phyloP scores from a whole-genome alignment of 1,140 invertebrate species.

The Stegodyphus mimosarum region DNA sequence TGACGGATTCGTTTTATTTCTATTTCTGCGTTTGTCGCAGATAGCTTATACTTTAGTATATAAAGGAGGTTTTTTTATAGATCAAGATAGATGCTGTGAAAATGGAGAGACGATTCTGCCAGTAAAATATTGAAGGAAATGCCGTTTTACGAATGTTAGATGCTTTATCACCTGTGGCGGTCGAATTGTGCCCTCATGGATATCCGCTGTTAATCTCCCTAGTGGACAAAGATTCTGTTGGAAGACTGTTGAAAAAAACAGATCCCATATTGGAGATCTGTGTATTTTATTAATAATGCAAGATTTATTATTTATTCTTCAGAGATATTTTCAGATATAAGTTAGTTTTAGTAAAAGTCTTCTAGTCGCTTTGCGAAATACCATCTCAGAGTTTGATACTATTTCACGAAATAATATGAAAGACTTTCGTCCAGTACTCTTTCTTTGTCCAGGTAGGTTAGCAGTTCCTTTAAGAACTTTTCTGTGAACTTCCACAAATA shows the following conservation, averaged over 20 bases:
- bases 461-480: no score
- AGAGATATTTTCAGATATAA: no score
- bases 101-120: neutral
- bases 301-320: no score
- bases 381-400: no score
- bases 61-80: conserved; percentile 6
- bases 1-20: conserved; percentile 58
- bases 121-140: neutral
- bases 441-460: no score
- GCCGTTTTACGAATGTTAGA: neutral
- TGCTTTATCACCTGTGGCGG: conserved; percentile 33
- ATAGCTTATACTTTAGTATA: conserved; percentile 41
- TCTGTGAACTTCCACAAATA: no score
- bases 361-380: no score
- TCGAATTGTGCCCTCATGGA: neutral
- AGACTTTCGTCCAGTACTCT: no score
- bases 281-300: no score
- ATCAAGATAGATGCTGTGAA: conserved; percentile 45
- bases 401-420: no score
- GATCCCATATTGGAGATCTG: neutral
- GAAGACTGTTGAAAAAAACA: neutral
- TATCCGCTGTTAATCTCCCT: neutral
- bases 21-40: conserved; percentile 29
- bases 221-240: neutral
- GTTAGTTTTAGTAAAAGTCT: no score